Evolutionary conservation across 2,797 vertebrate species (phyloP), one percentile per base, ranked within the genome.

Genomic region (Phoebastria nigripes): DNA sequence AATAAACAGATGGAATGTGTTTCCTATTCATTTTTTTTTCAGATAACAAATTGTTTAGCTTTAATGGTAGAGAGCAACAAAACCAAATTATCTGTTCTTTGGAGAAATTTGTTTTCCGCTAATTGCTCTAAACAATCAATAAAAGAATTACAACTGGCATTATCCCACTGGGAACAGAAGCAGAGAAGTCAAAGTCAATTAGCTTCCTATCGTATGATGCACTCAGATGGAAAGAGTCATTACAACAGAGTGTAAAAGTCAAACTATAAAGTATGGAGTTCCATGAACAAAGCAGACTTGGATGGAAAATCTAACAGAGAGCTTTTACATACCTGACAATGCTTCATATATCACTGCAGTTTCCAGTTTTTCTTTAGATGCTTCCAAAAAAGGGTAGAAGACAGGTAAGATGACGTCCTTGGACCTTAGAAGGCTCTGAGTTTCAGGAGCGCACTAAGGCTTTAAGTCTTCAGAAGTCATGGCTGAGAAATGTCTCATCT

Each of bases 121-220:
- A 97, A 97, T 97, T 97, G 90, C 91, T 93, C 66, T 87, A 94
- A 83, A 95, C 84, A 96, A 96, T 95, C 89, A 95, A 74, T 93
- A 96, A 90, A 94, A 96, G 86, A 96, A 93, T 96, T 93, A 95
- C 90, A 94, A 72, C 72, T 88, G 63, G 76, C 84, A 78, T 89
- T 77, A 91, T 81, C 96, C 97, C 91, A 96, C 80, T 71, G 96
- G 83, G 97, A 94, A 89, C 28, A 91, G 89, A 89, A 86, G 59
- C 87, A 93, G 86, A 79, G 70, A 82, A 97, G 93, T 96, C 96
- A 96, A 94, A 97, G 94, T 97, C 95, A 97, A 95, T 97, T 97
- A 97, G 78, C 90, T 97, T 91, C 89, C 93, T 90, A 39, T 13
- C 37, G 91, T 12, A 87, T 2, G 14, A 89, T 89, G 95, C 59